A percentile compares a stretch with the other conserved stretches of the same genome.
Conservation (phyloP, 2,113 vertebrate species). For the Madoqua kirkii region DNA sequence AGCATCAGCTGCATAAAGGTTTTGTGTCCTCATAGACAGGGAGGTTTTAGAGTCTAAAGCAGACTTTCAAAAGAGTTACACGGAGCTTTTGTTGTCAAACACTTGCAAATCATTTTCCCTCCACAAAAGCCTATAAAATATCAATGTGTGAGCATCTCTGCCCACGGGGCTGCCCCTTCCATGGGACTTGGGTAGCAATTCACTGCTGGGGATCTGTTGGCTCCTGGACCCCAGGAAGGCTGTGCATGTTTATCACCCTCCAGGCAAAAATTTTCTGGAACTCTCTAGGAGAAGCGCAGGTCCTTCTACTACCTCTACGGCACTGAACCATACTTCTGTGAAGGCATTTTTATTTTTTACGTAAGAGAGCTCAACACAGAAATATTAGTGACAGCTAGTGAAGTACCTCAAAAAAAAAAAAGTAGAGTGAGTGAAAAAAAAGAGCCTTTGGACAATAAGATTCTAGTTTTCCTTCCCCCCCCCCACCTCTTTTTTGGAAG, state of each 20-base stretch:
- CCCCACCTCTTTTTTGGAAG: neutral
- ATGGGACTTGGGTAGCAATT: slow-evolving; percentile 14
- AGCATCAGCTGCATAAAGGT: neutral
- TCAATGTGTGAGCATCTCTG: slow-evolving; percentile 41
- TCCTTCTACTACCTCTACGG: neutral
- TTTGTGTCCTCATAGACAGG: neutral
- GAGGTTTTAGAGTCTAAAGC: neutral
- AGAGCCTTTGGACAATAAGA: neutral
- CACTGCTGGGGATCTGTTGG: neutral
- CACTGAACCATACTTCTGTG: neutral
- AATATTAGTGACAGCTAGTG: neutral
- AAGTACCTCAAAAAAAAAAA: neutral
- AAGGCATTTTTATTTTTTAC: slow-evolving; percentile 35
- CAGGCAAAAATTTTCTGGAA: neutral
- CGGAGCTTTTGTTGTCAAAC: slow-evolving; percentile 56
- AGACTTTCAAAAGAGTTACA: slow-evolving; percentile 48
- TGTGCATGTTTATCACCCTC: neutral
- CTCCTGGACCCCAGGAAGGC: neutral
- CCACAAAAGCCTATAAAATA: slow-evolving; percentile 41
- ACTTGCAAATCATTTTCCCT: slow-evolving; percentile 49
- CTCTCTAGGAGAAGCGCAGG: neutral
- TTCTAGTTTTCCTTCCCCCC: neutral
- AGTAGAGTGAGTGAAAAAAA: neutral
- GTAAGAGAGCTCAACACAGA: neutral
- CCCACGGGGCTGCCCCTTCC: neutral